Conservation (phyloP, 1,140 invertebrate genomes). For the Tetramorium parvispinum region DNA sequence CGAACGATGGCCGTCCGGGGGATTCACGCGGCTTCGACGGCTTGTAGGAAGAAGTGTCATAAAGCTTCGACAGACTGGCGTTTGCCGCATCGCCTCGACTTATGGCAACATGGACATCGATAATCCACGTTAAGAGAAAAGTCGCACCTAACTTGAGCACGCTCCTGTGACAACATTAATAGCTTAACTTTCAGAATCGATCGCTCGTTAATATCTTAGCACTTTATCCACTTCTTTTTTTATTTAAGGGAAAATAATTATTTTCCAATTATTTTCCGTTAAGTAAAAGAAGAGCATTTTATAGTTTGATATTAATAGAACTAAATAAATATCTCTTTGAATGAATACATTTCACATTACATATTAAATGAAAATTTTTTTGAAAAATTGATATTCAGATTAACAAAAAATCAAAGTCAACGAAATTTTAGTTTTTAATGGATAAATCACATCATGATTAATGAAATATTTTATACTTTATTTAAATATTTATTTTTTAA, state of each 20-base stretch:
- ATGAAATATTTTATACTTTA: neutral
- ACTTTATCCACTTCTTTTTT: neutral
- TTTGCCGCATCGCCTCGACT: neutral
- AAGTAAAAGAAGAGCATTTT: neutral
- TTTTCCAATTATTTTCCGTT: slow-evolving; percentile 12
- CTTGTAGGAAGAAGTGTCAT: slow-evolving; percentile 53
- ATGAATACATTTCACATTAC: neutral
- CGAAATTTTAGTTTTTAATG: neutral
- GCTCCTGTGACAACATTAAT: slow-evolving; percentile 30
- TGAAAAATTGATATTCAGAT: neutral
- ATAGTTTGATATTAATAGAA: neutral
- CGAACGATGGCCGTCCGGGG: slow-evolving; percentile 14
- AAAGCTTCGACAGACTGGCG: slow-evolving; percentile 37
- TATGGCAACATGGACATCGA: slow-evolving; percentile 35
- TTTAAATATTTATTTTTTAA: neutral
- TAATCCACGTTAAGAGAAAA: slow-evolving; percentile 42
- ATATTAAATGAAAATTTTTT: neutral
- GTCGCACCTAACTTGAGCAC: slow-evolving; percentile 23
- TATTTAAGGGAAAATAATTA: neutral
- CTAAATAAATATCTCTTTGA: neutral
- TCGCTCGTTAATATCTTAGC: slow-evolving; percentile 41
- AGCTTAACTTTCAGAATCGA: slow-evolving; percentile 34
- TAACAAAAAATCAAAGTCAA: neutral
- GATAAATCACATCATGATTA: slow-evolving; percentile 6
- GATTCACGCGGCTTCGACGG: slow-evolving; percentile 44